Base-by-base conservation (phyloP, 1,140 invertebrate genomes). In the Meteorus sp. region DNA sequence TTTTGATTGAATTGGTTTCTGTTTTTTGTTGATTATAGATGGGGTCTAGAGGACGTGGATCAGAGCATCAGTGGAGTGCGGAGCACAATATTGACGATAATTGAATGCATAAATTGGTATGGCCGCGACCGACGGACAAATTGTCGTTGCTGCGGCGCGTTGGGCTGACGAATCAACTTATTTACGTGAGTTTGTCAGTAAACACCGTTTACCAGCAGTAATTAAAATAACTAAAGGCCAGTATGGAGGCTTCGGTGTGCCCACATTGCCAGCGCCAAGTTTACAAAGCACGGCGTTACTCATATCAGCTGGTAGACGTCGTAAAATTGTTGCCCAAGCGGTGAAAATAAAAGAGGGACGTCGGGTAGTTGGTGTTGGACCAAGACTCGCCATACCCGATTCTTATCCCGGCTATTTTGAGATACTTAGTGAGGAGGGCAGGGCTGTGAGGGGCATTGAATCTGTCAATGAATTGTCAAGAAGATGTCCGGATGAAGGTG, bases 351-450 rank as follows among this genome's bases (percentile, higher is more conserved):
- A 95, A 75, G 93, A 96, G 73, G 89, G 90, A 0, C 77, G 84
- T 15, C 81, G 88, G 61, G 86, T 88, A 64, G 89, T 90, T 19
- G 89, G 86, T 57, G 85, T 91, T 0, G 91, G 93, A 7, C 90
- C 91, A 0, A 85, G 91, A 67, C 81, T 97, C 35, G 87, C 92
- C 41, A 95, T 97, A 48, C 95, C 95, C 0, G 89, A 95, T 57
- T 87, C 88, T 5, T 97, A 94, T 75, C 84, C 89, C 60, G 95
- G 95, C 4, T 97, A 92, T 79, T 97, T 97, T 75, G 95, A 97
- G 80, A 85, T 97, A 27, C 80, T 97, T 20, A 95, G 92, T 72
- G 94, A 97, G 78, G 94, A 97, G 72, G 94, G 94, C 0, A 83
- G 91, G 63, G 90, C 92, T 11, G 91, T 94, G 1, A 83, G 91